phyloP scores from a whole-genome alignment of 2,113 vertebrate genomes.

The Entomyzon cyanotis region DNA sequence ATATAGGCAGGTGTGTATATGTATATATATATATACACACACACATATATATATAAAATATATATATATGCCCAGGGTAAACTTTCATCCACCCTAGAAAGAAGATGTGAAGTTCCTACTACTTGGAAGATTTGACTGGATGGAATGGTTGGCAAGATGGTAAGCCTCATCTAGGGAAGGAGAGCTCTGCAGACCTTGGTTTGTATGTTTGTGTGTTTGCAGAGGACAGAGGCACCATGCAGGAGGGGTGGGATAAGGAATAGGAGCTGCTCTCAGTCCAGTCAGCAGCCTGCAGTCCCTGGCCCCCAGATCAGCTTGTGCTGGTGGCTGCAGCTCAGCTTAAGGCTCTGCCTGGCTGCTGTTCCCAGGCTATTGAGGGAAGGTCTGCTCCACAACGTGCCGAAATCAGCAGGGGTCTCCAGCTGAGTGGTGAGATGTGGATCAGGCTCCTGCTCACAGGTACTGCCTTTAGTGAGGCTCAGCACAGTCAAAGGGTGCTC shows the following conservation, averaged over 20 bases:
- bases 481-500: not conserved
- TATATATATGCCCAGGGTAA: not conserved
- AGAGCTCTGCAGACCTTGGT: not conserved
- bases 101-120: not conserved
- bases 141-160: not conserved
- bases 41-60: too few species aligned
- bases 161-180: not conserved
- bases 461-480: not conserved
- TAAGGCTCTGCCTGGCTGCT: not conserved
- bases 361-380: not conserved
- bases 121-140: not conserved
- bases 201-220: not conserved
- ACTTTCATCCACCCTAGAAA: not conserved
- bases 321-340: not conserved
- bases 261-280: rapidly evolving
- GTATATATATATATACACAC: too few species aligned
- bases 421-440: rapidly evolving
- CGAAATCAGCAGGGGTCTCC: rapidly evolving
- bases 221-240: not conserved
- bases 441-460: not conserved
- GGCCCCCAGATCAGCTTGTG: rapidly evolving
- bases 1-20: not conserved
- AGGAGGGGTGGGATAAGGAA: not conserved
- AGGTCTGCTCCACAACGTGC: not conserved
- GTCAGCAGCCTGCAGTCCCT: rapidly evolving